Conservation (phyloP, 2,797 vertebrate genomes). For the Gephyroberyx darwinii region DNA sequence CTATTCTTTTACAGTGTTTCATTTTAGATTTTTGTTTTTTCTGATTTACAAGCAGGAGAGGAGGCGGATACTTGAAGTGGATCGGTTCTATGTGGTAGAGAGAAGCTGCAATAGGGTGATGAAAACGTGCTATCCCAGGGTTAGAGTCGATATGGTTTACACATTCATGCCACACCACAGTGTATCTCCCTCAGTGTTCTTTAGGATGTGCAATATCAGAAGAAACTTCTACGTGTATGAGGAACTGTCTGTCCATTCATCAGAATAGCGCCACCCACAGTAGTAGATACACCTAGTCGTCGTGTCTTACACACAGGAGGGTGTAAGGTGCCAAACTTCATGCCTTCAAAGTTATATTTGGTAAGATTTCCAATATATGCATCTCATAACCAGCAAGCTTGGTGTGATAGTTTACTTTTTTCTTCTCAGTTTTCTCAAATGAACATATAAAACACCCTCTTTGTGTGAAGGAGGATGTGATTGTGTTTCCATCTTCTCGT, state of each 20-base stretch:
- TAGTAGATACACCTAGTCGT: constrained; percentile 43
- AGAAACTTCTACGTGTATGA: constrained; percentile 54
- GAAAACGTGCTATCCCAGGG: constrained; percentile 65
- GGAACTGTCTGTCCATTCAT: constrained; percentile 43
- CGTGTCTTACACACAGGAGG: constrained; percentile 41
- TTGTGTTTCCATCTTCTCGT: constrained; percentile 6
- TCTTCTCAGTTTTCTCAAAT: constrained; percentile 29
- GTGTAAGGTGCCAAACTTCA: constrained; percentile 70
- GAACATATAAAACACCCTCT: constrained; percentile 35
- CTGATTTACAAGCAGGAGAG: constrained; percentile 42
- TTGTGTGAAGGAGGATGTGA: constrained; percentile 29
- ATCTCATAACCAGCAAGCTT: constrained; percentile 70
- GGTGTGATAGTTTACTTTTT: constrained; percentile 48
- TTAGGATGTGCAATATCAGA: constrained; percentile 80
- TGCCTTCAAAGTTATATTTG: constrained; percentile 57
- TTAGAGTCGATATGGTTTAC: constrained; percentile 78
- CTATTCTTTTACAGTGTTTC: constrained; percentile 24
- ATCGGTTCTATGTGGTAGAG: constrained; percentile 24
- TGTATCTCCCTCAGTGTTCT: constrained; percentile 68
- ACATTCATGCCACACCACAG: constrained; percentile 69
- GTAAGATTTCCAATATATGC: constrained; percentile 51
- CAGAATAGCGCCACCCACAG: constrained; percentile 6
- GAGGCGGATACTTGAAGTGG: constrained; percentile 59
- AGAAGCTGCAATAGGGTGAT: constrained; percentile 14
- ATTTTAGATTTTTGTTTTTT: background rate